Conservation (phyloP, 2,113 vertebrate genomes). For the Elachura formosa region DNA sequence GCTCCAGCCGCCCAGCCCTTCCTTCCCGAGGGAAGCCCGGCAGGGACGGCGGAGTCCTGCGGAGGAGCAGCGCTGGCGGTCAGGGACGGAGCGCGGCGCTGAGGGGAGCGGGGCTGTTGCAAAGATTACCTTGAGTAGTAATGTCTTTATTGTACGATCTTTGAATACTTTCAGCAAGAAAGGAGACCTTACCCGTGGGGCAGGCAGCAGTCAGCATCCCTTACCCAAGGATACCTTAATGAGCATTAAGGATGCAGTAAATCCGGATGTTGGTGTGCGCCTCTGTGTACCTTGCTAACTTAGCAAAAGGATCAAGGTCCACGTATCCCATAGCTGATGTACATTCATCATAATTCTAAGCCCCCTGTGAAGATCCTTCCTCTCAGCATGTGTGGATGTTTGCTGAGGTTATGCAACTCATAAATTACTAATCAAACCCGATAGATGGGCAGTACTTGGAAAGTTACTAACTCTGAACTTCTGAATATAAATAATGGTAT, state of each 20-base stretch:
- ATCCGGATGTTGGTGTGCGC: not conserved
- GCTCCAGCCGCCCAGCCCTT: no score
- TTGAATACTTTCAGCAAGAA: not conserved
- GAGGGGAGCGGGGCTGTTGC: not conserved
- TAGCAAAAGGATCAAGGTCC: not conserved
- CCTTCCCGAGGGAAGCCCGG: no score
- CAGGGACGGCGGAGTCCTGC: rapidly evolving
- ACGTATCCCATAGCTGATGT: not conserved
- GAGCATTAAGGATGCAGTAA: not conserved
- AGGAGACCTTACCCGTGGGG: not conserved
- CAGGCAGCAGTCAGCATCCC: not conserved
- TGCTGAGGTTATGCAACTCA: not conserved
- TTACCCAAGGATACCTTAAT: not conserved
- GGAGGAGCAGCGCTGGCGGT: no score
- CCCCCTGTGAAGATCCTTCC: not conserved
- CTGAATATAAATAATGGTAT: not conserved
- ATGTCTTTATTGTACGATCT: not conserved
- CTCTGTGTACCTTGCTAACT: not conserved
- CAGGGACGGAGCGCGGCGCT: no score
- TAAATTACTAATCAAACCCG: not conserved
- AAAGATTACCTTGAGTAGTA: not conserved
- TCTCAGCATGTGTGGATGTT: not conserved
- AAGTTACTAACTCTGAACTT: not conserved
- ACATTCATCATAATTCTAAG: not conserved
- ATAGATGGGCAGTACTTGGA: not conserved